Conservation (phyloP, 2,113 vertebrate genomes). For the Oncorhynchus masou region DNA sequence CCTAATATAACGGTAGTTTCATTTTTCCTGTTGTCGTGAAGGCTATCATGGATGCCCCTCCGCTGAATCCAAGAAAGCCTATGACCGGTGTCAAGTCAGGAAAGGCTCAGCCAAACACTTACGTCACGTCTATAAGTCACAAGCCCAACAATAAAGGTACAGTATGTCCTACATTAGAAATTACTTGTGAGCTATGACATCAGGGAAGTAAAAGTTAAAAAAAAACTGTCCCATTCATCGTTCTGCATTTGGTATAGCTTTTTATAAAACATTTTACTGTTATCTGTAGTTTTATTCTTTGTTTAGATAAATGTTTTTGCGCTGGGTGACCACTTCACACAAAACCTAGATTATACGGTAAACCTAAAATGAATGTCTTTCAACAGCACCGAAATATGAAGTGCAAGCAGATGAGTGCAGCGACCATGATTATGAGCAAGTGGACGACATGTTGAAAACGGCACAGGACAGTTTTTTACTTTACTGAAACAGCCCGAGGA, state of each 20-base stretch:
- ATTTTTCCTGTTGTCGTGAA: slow-evolving; percentile 29
- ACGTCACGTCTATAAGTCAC: slow-evolving; percentile 19
- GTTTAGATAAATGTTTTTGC: not conserved
- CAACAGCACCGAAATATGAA: not conserved
- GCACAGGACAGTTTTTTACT: slow-evolving; percentile 40
- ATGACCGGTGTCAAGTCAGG: accelerated
- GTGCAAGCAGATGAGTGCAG: slow-evolving; percentile 34
- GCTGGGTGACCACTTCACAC: too few species aligned
- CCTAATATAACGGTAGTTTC: not conserved
- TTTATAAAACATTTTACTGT: too few species aligned
- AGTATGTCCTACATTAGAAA: not conserved
- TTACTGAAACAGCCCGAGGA: slow-evolving; percentile 37
- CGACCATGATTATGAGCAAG: slow-evolving; percentile 76
- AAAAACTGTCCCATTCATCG: too few species aligned
- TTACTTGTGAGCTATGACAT: not conserved
- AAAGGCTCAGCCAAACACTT: slow-evolving; percentile 54
- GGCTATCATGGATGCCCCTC: slow-evolving; percentile 21
- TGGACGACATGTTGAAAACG: slow-evolving; percentile 49
- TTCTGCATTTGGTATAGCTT: too few species aligned
- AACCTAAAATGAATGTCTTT: not conserved
- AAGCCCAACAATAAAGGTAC: slow-evolving; percentile 2
- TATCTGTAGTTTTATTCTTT: not conserved
- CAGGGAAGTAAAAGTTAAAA: too few species aligned
- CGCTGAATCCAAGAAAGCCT: slow-evolving; percentile 45
- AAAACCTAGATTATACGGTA: not conserved